These are phyloP conservation scores for Corapipo altera DNA, from an alignment of 2,113 vertebrate species.

Conservation along the genomic window DNA sequence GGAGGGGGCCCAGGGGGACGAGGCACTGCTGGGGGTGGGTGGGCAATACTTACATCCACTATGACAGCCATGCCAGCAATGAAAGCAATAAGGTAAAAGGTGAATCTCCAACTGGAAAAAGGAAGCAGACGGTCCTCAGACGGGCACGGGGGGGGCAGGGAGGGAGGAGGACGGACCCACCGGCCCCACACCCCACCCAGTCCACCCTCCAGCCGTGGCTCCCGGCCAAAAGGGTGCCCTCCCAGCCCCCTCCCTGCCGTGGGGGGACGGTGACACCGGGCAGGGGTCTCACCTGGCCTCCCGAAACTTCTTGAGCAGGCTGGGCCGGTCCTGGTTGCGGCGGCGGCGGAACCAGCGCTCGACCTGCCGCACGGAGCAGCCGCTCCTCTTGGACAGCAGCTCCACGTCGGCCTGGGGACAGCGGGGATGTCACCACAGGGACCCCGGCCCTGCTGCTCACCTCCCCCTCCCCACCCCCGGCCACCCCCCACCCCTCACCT, in stretches of 20 bases:
- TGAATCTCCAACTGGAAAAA: constrained; percentile 95
- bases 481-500: constrained; percentile 75
- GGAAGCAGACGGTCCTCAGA: constrained; percentile 64
- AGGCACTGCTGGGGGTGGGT: background rate
- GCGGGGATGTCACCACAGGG: background rate
- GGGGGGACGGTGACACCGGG: accelerated
- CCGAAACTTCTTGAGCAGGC: constrained; percentile 91
- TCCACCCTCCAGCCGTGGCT: background rate
- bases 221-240: accelerated
- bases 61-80: constrained; percentile 90
- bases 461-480: background rate
- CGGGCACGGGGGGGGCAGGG: background rate
- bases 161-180: background rate
- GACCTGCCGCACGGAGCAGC: constrained; percentile 73
- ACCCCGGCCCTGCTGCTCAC: background rate
- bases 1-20: background rate
- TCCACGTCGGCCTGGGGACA: constrained; percentile 70
- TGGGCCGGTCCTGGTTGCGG: constrained; percentile 88
- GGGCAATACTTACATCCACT: constrained; percentile 84
- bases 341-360: constrained; percentile 93
- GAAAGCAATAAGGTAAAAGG: constrained; percentile 95
- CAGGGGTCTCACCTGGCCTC: constrained; percentile 83
- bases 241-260: background rate
- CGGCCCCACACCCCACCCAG: accelerated
- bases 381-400: constrained; percentile 63